Evolutionary conservation across 2,797 vertebrate species (phyloP).

Genomic region (Gallirallus australis): DNA sequence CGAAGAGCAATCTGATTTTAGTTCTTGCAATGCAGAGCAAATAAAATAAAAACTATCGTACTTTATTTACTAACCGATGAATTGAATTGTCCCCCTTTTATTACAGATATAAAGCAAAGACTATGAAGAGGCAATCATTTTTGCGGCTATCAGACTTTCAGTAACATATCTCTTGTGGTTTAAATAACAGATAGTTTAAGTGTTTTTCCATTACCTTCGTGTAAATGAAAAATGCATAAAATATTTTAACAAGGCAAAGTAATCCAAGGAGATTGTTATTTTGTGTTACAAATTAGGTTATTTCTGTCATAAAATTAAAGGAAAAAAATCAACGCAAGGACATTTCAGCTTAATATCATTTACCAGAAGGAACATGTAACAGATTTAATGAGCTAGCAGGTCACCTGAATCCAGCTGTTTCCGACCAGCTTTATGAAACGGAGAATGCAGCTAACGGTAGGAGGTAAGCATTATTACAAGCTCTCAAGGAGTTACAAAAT

Average conservation of each 20-base stretch:
- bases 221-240: slow-evolving; percentile 90
- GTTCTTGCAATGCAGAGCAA: slow-evolving; percentile 78
- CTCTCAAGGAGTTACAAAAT: slow-evolving; percentile 85
- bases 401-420: slow-evolving; percentile 91
- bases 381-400: slow-evolving; percentile 89
- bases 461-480: slow-evolving; percentile 85
- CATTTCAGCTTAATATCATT: slow-evolving; percentile 88
- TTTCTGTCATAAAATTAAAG: slow-evolving; percentile 89
- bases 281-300: slow-evolving; percentile 89
- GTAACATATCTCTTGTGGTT: slow-evolving; percentile 93
- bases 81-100: slow-evolving; percentile 95
- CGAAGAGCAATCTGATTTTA: slow-evolving; percentile 82
- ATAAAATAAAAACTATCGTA: slow-evolving; percentile 82
- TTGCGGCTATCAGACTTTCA: slow-evolving; percentile 90
- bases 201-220: slow-evolving; percentile 87
- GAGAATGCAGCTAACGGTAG: slow-evolving; percentile 80
- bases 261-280: slow-evolving; percentile 88
- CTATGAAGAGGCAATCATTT: slow-evolving; percentile 96
- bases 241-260: slow-evolving; percentile 89
- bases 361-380: slow-evolving; percentile 85
- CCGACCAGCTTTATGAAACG: slow-evolving; percentile 83
- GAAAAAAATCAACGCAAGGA: slow-evolving; percentile 84
- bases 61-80: slow-evolving; percentile 94
- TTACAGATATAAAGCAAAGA: slow-evolving; percentile 92
- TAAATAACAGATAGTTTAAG: slow-evolving; percentile 93